Percentiles rank a stretch among this genome's conserved stretches.
These are phyloP conservation scores for Meiosimyza platycephala DNA, from an alignment of 2,888 invertebrate species.

Conservation along the genomic window DNA sequence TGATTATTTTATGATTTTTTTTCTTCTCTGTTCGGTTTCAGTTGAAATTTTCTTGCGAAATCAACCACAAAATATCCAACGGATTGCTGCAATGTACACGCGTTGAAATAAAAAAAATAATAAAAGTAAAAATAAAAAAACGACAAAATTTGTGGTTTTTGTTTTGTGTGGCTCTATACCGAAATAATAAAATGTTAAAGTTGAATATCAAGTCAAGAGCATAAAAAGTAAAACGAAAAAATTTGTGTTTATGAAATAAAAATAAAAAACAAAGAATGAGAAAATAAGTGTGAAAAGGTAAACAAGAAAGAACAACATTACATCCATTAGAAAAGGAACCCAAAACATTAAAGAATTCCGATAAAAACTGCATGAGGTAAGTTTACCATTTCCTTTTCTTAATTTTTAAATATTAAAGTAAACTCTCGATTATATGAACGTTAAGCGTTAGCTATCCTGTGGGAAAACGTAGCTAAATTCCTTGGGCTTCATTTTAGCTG, in stretches of 20 bases:
- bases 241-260: too few species aligned
- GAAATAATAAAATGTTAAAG: slow-evolving; percentile 2
- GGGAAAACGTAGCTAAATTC: too few species aligned
- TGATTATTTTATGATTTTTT: background rate
- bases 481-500: too few species aligned
- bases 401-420: too few species aligned
- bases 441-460: too few species aligned
- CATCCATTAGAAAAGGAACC: too few species aligned
- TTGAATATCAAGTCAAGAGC: slow-evolving; percentile 2
- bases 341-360: too few species aligned
- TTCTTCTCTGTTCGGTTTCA: slow-evolving; percentile 2
- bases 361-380: too few species aligned
- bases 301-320: background rate
- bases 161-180: background rate
- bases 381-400: too few species aligned
- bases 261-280: background rate
- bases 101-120: background rate
- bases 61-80: slow-evolving; percentile 9
- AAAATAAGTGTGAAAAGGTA: background rate
- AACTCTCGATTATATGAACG: too few species aligned
- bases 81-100: background rate
- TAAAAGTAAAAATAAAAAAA: slow-evolving; percentile 1
- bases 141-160: background rate
- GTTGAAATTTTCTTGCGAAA: background rate
- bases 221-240: background rate